Conservation (phyloP, 2,113 vertebrate species). For the Oryzias celebensis region DNA sequence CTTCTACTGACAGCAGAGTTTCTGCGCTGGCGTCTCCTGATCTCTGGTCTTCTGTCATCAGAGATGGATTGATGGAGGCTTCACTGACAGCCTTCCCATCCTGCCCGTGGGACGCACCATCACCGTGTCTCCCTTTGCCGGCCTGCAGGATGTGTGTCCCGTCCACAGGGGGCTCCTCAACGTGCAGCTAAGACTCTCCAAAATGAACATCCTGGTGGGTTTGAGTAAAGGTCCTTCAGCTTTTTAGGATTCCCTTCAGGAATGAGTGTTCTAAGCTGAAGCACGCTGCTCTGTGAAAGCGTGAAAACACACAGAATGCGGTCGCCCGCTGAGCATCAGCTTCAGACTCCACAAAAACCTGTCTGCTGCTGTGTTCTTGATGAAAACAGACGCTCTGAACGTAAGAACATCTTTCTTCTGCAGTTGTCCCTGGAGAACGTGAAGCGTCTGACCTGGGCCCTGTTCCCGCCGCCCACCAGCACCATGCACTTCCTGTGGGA, state of each 20-base stretch:
- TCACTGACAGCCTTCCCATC: constrained; percentile 87
- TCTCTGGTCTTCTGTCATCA: constrained; percentile 39
- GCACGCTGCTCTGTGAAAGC: too few relatives aligned
- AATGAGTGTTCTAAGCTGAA: too few relatives aligned
- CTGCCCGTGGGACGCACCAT: constrained; percentile 84
- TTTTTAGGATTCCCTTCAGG: too few relatives aligned
- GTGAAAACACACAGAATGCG: too few relatives aligned
- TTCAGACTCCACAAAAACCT: too few relatives aligned
- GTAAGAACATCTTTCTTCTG: too few relatives aligned
- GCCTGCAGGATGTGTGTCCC: constrained; percentile 84
- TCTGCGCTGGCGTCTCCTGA: not conserved
- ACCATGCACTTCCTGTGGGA: constrained; percentile 75
- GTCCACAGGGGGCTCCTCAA: constrained; percentile 70
- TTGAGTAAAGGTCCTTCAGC: too few relatives aligned
- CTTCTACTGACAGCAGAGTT: too few relatives aligned
- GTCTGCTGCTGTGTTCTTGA: too few relatives aligned
- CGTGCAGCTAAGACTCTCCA: constrained; percentile 77
- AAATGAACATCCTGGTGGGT: constrained; percentile 84
- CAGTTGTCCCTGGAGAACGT: constrained; percentile 87
- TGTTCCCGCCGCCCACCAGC: constrained; percentile 81
- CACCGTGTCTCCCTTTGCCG: constrained; percentile 87
- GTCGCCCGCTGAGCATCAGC: too few relatives aligned
- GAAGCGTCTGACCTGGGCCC: constrained; percentile 78
- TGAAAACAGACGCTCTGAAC: too few relatives aligned
- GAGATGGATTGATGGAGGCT: constrained; percentile 89